Base-by-base conservation (phyloP, 2,797 vertebrate genomes). In the Chrosomus eos region DNA sequence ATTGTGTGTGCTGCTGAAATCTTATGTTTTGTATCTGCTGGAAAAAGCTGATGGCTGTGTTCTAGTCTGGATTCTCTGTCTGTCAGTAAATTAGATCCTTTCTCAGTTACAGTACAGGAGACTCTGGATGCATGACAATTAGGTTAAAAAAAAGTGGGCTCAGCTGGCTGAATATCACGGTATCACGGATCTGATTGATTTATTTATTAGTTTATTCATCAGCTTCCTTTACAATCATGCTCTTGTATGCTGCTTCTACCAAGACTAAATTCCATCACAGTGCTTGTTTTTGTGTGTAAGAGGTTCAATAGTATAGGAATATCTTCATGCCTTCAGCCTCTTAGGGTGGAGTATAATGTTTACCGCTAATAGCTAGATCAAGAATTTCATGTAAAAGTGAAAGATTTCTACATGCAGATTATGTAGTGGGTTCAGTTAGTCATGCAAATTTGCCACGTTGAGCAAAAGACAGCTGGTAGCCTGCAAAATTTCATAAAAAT, bases 61-160 rank as follows among this genome's bases (percentile, higher is more conserved):
- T 76, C n/a, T 82, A 8, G 62, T 62, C n/a, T 58, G 28, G 43
- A 2, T 58, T 58, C 1, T 73, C 11, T 66, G 60, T 73, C 11
- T 53, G 60, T 55, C 71, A 66, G 45, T 67, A 75, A 83, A 36
- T 38, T 0, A 66, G 55, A 33, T 66, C 19, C 28, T 1, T 5
- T 48, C 77, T 48, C 60, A 7, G 43, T 36, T 45, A 45, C n/a
- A 58, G 70, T 48, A 78, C 38, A 14, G 31, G 9, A 43, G 53
- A 51, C 51, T 33, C 33, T 62, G 21, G 45, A 19, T 75, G 7
- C 55, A 48, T 70, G 43, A 38, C 71, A 55, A 48, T 26, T 71
- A 33, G 85, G 21, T 60, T 64, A n/a, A 67, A 83, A 83, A 66
- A 64, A 81, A 19, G 53, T 21, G 43, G 62, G 74, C 31, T 84